Conservation (phyloP, 2,113 vertebrate species). For the Triplophysa rosa region DNA sequence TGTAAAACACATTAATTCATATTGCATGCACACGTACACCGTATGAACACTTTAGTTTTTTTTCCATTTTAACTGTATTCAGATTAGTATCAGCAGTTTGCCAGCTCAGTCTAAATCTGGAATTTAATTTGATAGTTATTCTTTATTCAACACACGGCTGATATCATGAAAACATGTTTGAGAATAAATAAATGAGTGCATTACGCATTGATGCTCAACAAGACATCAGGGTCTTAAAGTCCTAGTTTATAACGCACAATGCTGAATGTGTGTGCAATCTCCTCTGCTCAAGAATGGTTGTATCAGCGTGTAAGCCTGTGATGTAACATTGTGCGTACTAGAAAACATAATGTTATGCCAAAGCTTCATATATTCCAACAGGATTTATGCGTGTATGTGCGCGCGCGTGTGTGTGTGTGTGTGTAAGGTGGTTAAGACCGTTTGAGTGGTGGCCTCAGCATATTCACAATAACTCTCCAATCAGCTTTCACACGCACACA, state of each 20-base stretch:
- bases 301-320: slow-evolving; percentile 38
- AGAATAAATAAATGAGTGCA: neutral
- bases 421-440: neutral
- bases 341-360: slow-evolving; percentile 23
- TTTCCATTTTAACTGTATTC: no score
- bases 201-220: slow-evolving; percentile 1
- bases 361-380: neutral
- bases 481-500: neutral
- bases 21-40: no score
- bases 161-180: neutral
- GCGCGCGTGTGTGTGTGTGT: slow-evolving; percentile 20
- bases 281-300: neutral
- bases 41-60: no score
- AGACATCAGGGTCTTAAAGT: slow-evolving; percentile 5
- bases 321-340: slow-evolving; percentile 30
- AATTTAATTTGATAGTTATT: no score
- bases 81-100: no score
- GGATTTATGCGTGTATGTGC: neutral
- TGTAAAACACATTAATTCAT: no score
- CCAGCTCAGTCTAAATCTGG: no score
- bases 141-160: no score
- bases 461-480: neutral
- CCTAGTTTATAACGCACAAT: neutral
- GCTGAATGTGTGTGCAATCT: neutral
- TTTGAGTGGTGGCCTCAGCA: neutral